These are phyloP conservation scores for Abscondita cerata DNA, from an alignment of 2,888 invertebrate genomes.

Conservation along the genomic window DNA sequence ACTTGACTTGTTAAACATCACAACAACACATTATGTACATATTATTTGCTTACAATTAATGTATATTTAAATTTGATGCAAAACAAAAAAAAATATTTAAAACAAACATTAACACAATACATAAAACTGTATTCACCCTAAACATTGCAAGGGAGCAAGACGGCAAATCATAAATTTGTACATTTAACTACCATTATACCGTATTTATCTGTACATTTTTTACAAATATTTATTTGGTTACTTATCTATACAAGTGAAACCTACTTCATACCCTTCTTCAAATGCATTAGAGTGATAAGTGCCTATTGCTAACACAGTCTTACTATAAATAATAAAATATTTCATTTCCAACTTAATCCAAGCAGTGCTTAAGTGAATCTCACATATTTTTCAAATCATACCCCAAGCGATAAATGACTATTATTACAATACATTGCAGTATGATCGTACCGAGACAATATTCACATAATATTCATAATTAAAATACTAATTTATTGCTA, in stretches of 20 bases:
- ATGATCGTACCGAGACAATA: neutral
- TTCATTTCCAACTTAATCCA: constrained; percentile 11
- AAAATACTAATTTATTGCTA: constrained; percentile 14
- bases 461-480: neutral
- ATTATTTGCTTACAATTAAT: constrained; percentile 14
- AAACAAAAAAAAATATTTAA: constrained; percentile 13
- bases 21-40: constrained; percentile 34
- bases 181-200: neutral
- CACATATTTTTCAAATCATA: no score
- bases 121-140: constrained; percentile 6
- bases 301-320: constrained; percentile 26
- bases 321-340: constrained; percentile 16
- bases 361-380: neutral
- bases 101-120: constrained; percentile 4
- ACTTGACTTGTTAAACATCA: constrained; percentile 34
- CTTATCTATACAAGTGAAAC: constrained; percentile 1
- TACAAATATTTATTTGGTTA: neutral
- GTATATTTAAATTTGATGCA: constrained; percentile 7
- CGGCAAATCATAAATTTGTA: constrained; percentile 7
- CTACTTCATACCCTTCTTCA: constrained; percentile 4
- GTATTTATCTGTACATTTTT: constrained; percentile 15
- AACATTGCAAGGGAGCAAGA: constrained; percentile 2
- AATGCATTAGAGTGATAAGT: constrained; percentile 8
- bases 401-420: no score
- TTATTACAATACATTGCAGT: no score